Evolutionary conservation across 2,113 vertebrate species (phyloP).

Genomic region (Lampris incognitus): DNA sequence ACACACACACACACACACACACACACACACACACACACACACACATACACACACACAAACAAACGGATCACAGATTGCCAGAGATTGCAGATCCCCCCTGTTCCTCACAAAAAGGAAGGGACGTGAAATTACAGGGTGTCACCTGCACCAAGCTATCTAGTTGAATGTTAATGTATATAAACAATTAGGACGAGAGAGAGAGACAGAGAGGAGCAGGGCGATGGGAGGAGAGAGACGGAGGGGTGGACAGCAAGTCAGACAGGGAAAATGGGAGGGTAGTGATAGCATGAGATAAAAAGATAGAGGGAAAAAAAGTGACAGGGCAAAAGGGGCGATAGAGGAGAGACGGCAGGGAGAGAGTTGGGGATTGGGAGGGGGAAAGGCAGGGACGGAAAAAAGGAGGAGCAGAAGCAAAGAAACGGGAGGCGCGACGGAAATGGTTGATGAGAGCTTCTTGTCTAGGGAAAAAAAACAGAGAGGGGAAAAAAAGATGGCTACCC

Average conservation of each 20-base stretch:
- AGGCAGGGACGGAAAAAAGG: not conserved
- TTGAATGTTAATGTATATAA: constrained; percentile 98
- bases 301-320: constrained; percentile 71
- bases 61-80: constrained; percentile 61
- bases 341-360: not conserved
- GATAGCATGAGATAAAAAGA: constrained; percentile 7
- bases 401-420: constrained; percentile 6
- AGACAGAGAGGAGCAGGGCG: constrained; percentile 61
- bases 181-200: constrained; percentile 87
- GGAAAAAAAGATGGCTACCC: constrained; percentile 5
- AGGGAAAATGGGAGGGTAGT: constrained; percentile 24
- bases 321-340: not conserved
- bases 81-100: constrained; percentile 94
- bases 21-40: constrained; percentile 74
- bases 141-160: constrained; percentile 92
- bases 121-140: constrained; percentile 99
- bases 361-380: not conserved
- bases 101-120: constrained; percentile 75
- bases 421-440: constrained; percentile 12
- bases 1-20: constrained; percentile 31
- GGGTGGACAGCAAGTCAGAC: constrained; percentile 21
- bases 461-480: constrained; percentile 15
- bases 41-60: constrained; percentile 34
- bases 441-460: constrained; percentile 45
- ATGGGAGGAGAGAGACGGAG: constrained; percentile 75